These are phyloP conservation scores for Xyrauchen texanus DNA, from an alignment of 2,113 vertebrate genomes.

Conservation along the genomic window DNA sequence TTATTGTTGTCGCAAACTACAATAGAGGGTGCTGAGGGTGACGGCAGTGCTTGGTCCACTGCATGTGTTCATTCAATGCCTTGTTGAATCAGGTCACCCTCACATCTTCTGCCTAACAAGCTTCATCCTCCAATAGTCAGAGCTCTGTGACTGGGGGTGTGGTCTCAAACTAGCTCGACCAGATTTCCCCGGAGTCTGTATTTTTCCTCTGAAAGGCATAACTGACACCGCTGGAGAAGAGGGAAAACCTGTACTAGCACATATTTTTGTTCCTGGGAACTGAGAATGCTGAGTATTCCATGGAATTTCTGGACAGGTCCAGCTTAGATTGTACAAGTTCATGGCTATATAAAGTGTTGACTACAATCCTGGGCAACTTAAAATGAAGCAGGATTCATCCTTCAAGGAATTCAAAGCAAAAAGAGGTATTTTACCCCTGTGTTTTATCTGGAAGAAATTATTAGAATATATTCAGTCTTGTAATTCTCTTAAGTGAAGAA, in stretches of 20 bases:
- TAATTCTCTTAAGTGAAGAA: too few relatives aligned
- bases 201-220: slow-evolving; percentile 43
- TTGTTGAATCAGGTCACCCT: slow-evolving; percentile 62
- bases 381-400: slow-evolving; percentile 41
- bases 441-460: slow-evolving; percentile 14
- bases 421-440: slow-evolving; percentile 58
- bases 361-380: slow-evolving; percentile 26
- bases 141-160: slow-evolving; percentile 72
- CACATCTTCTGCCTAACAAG: slow-evolving; percentile 65
- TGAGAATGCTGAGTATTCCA: slow-evolving; percentile 15
- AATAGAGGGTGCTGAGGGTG: slow-evolving; percentile 27
- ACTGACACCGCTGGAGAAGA: slow-evolving; percentile 42
- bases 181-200: slow-evolving; percentile 73
- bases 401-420: slow-evolving; percentile 41
- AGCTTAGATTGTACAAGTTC: not conserved
- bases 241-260: slow-evolving; percentile 35
- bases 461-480: not conserved
- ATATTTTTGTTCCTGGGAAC: slow-evolving; percentile 35
- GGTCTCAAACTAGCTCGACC: slow-evolving; percentile 74
- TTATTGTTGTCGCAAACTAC: slow-evolving; percentile 51
- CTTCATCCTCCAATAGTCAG: slow-evolving; percentile 62
- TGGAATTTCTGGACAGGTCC: slow-evolving; percentile 13
- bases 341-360: slow-evolving; percentile 32
- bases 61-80: slow-evolving; percentile 50
- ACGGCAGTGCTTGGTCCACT: slow-evolving; percentile 29